phyloP scores from a whole-genome alignment of 1,140 invertebrate genomes.

The Pachypsylla venusta region DNA sequence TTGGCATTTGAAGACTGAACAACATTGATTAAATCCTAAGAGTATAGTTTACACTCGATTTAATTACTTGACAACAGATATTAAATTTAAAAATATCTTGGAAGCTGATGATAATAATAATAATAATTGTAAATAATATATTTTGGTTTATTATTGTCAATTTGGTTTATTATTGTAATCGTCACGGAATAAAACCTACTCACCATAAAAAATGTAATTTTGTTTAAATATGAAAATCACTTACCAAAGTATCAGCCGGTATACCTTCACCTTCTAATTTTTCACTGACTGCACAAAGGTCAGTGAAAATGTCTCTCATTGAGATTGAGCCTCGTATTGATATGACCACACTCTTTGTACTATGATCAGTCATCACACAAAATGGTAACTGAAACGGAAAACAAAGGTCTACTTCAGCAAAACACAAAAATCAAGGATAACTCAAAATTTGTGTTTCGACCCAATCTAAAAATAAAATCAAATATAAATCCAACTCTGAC shows the following conservation, averaged over 20 bases:
- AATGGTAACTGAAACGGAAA: slow-evolving; percentile 55
- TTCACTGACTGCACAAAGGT: slow-evolving; percentile 66
- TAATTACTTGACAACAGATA: too few species aligned
- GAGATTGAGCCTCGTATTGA: slow-evolving; percentile 76
- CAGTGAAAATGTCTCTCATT: slow-evolving; percentile 73
- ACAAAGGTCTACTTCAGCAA: not conserved
- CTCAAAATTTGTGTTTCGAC: slow-evolving; percentile 8
- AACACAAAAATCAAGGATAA: slow-evolving; percentile 5
- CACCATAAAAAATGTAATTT: too few species aligned
- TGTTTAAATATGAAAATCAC: too few species aligned
- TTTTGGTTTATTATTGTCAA: too few species aligned
- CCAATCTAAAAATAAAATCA: not conserved
- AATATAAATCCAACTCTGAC: not conserved
- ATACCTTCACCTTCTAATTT: slow-evolving; percentile 55
- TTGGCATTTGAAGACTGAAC: too few species aligned
- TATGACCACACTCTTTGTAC: slow-evolving; percentile 63
- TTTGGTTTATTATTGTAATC: too few species aligned
- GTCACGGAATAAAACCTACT: too few species aligned
- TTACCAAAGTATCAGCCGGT: slow-evolving; percentile 44
- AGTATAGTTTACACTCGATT: too few species aligned
- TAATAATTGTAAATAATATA: too few species aligned
- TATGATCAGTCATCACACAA: slow-evolving; percentile 70
- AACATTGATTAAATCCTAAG: too few species aligned
- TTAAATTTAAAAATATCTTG: too few species aligned
- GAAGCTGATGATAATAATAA: too few species aligned